These are phyloP conservation scores for Serranochromis macrocephalus DNA, from an alignment of 2,113 vertebrate species.

Conservation along the genomic window DNA sequence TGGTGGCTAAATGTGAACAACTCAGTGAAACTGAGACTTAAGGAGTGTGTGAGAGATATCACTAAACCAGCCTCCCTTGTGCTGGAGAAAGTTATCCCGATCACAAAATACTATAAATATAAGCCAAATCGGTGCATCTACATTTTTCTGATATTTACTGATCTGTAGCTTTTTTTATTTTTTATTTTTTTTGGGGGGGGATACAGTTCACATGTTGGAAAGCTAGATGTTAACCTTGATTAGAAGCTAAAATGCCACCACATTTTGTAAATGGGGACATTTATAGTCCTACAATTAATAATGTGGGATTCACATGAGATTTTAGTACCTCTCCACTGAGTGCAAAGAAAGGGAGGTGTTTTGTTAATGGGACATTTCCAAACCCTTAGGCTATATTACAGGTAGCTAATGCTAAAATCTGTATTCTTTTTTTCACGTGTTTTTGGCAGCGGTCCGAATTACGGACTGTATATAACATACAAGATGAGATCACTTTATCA, in stretches of 20 bases:
- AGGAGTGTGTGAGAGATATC: neutral
- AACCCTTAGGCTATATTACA: neutral
- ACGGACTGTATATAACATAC: neutral
- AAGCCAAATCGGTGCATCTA: neutral
- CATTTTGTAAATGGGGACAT: neutral
- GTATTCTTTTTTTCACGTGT: neutral
- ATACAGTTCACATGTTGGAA: neutral
- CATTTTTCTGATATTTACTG: neutral
- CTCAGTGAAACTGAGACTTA: neutral
- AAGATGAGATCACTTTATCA: neutral
- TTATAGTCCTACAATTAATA: neutral
- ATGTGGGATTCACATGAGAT: neutral
- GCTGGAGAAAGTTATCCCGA: neutral
- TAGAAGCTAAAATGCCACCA: neutral
- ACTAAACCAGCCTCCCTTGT: neutral
- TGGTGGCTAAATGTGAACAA: neutral
- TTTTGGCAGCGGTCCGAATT: neutral
- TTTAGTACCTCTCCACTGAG: neutral
- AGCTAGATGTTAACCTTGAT: neutral
- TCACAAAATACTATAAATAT: neutral
- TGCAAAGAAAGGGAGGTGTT: neutral
- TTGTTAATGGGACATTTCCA: neutral
- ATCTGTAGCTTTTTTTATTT: neutral
- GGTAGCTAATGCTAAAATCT: neutral
- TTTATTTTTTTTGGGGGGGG: rapidly evolving